A percentile compares a stretch with the other conserved stretches of the same genome.
Conservation (phyloP, 2,888 invertebrate genomes). For the Chironomus tentans region DNA sequence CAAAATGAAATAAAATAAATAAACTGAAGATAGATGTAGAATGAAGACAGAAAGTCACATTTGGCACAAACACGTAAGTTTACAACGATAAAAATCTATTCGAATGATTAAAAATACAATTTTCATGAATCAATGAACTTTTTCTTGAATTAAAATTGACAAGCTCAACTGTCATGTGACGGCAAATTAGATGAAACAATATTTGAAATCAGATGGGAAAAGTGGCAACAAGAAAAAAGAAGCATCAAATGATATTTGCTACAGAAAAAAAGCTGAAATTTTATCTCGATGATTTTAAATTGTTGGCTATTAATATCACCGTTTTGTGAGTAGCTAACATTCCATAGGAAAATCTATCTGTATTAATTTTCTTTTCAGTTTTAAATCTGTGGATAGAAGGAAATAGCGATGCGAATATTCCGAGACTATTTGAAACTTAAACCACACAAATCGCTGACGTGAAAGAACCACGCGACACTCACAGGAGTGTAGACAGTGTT, state of each 20-base stretch:
- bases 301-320: neutral
- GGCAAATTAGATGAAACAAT: too few species aligned
- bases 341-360: too few species aligned
- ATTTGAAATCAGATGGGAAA: too few species aligned
- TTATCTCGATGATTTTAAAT: neutral
- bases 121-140: slow-evolving; percentile 14
- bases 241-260: too few species aligned
- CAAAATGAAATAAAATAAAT: neutral
- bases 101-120: slow-evolving; percentile 21
- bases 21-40: neutral
- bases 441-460: neutral
- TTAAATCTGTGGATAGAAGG: too few species aligned
- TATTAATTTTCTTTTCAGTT: too few species aligned
- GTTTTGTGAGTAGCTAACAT: neutral
- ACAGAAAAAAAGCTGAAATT: neutral
- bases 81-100: slow-evolving; percentile 22
- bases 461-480: neutral
- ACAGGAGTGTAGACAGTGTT: neutral
- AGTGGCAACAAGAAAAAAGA: too few species aligned
- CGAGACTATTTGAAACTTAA: neutral
- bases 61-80: slow-evolving; percentile 21
- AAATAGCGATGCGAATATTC: too few species aligned
- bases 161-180: neutral
- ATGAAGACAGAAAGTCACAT: neutral
- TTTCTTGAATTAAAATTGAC: neutral